Base-by-base conservation (phyloP, 2,797 vertebrate species). In the Champsocephalus esox region DNA sequence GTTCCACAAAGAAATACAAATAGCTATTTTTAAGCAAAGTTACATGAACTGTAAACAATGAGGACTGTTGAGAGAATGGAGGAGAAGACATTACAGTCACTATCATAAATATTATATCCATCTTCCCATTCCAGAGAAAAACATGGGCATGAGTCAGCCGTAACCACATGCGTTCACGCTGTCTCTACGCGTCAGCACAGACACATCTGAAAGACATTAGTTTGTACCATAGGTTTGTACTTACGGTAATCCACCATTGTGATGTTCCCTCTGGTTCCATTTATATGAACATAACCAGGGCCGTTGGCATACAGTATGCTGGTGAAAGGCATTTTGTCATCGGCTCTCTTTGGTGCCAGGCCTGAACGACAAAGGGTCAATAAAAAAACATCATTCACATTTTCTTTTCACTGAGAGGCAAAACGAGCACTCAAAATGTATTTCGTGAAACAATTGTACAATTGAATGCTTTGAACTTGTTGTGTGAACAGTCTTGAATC, bases 221-320 rank as follows among this genome's bases (percentile, higher is more conserved):
- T 62, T 66, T 69, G 67, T 85, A 87, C 95, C 24, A 24, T 24
- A 24, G 24, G 79, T 62, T 66, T 69, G 67, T 85, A 87, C 95
- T 95, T 85, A 96, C 95, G 87, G 82, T 94, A 95, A 92, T 95
- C 92, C 84, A 94, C 93, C 65, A 87, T 81, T 12, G 92, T 92
- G 84, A 96, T 94, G 86, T 96, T 95, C 57, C 79, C 95, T 89
- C 96, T 93, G 64, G 89, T 93, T 61, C 95, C 95, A 24, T 96
- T 96, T 77, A 92, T 67, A 28, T 96, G 94, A 21, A 92, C 80
- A 11, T 95, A 96, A 49, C 96, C 95, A 0, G 95, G 96, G 0
- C 96, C 96, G 21, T 96, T 96, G 67, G 94, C 96, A 9, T 96
- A 96, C 49, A 96, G 89, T 81, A 96, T 94, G 81, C 95, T 95